These are phyloP conservation scores for Akabosia matsudoensis DNA, from an alignment of 1,140 invertebrate species.

Conservation along the genomic window DNA sequence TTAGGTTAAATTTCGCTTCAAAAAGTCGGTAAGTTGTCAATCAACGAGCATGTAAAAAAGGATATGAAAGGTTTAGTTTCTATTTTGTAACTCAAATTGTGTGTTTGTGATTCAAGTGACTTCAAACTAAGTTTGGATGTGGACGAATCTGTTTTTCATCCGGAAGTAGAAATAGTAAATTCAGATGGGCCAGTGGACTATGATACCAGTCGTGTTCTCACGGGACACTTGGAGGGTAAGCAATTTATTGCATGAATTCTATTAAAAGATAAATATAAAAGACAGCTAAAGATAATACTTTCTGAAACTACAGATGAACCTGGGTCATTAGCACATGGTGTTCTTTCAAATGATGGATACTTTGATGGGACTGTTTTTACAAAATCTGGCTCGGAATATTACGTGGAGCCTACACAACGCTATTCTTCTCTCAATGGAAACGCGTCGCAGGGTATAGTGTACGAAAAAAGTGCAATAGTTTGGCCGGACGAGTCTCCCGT, in stretches of 20 bases:
- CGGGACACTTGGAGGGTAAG: conserved; percentile 40
- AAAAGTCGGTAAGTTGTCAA: conserved; percentile 14
- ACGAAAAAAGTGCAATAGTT: conserved; percentile 36
- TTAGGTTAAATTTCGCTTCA: conserved; percentile 13
- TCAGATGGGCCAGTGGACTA: conserved; percentile 39
- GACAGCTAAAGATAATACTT: conserved; percentile 25
- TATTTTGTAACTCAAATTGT: background rate
- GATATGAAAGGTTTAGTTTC: background rate
- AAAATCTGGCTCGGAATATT: conserved; percentile 67
- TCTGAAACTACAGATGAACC: conserved; percentile 69
- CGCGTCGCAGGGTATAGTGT: conserved; percentile 31
- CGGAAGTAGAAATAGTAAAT: conserved; percentile 42
- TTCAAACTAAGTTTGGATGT: conserved; percentile 36
- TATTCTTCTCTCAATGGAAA: conserved; percentile 55
- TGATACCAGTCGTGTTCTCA: conserved; percentile 30
- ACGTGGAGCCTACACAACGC: conserved; percentile 77
- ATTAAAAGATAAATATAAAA: conserved; percentile 2
- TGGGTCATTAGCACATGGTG: conserved; percentile 73
- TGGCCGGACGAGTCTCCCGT: conserved; percentile 27
- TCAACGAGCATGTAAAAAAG: too few relatives aligned
- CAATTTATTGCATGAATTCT: background rate
- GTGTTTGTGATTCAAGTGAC: conserved; percentile 12
- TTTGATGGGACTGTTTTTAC: conserved; percentile 85
- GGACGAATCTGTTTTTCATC: conserved; percentile 42
- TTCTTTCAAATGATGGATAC: conserved; percentile 78